These are phyloP conservation scores for Temnothorax longispinosus DNA, from an alignment of 1,140 invertebrate genomes.

Conservation along the genomic window DNA sequence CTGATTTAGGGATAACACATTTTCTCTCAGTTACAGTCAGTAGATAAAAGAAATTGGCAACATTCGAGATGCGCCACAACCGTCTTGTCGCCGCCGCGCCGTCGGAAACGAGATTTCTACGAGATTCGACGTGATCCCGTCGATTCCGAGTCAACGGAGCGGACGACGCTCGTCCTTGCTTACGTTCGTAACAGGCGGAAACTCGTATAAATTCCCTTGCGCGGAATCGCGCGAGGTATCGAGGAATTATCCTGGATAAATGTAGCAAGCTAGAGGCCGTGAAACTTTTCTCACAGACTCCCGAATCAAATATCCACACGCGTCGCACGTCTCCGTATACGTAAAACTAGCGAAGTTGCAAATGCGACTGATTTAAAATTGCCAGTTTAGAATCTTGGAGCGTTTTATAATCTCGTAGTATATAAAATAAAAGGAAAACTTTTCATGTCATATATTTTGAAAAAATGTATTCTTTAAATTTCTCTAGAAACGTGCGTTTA, in stretches of 20 bases:
- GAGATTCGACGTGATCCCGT: slow-evolving; percentile 68
- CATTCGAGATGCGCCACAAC: neutral
- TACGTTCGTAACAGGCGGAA: slow-evolving; percentile 21
- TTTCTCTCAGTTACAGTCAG: neutral
- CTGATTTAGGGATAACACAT: neutral
- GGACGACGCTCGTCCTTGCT: slow-evolving; percentile 31
- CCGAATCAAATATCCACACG: neutral
- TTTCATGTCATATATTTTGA: neutral
- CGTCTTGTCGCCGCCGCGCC: slow-evolving; percentile 20
- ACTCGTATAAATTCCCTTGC: slow-evolving; percentile 49
- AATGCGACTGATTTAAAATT: neutral
- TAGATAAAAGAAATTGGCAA: neutral
- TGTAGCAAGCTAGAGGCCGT: neutral
- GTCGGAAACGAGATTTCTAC: slow-evolving; percentile 68
- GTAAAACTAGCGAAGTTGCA: neutral
- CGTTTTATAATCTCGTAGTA: neutral
- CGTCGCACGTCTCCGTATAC: neutral
- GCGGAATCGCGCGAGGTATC: slow-evolving; percentile 6
- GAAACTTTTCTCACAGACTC: neutral
- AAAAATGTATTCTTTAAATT: neutral
- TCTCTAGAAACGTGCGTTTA: neutral
- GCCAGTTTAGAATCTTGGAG: neutral
- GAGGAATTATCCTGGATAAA: slow-evolving; percentile 36
- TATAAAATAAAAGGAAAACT: neutral
- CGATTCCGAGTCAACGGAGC: slow-evolving; percentile 64